Evolutionary conservation across 2,888 invertebrate genomes (phyloP).

Genomic region (Linyphia triangularis): DNA sequence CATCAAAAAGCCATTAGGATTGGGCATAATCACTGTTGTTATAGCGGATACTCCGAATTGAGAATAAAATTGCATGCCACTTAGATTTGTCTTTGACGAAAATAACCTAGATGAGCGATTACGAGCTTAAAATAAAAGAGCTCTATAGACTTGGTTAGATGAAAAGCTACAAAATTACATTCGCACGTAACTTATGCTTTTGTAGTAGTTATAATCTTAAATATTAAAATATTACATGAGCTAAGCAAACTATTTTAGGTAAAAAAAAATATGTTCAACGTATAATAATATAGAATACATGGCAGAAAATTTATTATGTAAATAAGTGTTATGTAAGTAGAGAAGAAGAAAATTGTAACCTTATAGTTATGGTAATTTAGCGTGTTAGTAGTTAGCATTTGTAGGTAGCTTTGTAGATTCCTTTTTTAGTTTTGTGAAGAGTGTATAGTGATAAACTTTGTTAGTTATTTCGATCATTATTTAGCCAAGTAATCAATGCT

Average conservation of each 20-base stretch:
- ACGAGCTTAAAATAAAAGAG: not conserved
- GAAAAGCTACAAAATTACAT: not conserved
- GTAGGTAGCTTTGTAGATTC: not conserved
- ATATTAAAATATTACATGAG: not conserved
- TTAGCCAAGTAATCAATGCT: too few relatives aligned
- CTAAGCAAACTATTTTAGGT: not conserved
- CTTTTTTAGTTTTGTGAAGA: not conserved
- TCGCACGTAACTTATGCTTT: not conserved
- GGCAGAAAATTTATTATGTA: not conserved
- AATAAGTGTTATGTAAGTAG: not conserved
- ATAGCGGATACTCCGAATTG: conserved; percentile 15
- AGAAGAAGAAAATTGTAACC: too few relatives aligned
- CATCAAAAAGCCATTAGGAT: conserved; percentile 60
- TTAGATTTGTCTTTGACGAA: conserved; percentile 37
- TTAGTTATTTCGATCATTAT: too few relatives aligned
- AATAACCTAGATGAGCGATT: conserved; percentile 36
- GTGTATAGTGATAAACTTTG: too few relatives aligned
- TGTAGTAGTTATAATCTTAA: not conserved
- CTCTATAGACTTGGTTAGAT: not conserved
- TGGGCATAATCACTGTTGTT: conserved; percentile 52
- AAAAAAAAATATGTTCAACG: not conserved
- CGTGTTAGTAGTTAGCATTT: not conserved
- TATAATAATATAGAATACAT: not conserved
- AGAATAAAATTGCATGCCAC: conserved; percentile 65
- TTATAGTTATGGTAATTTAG: not conserved